phyloP scores from a whole-genome alignment of 2,888 invertebrate genomes.

The Xanthostigma xanthostigma region DNA sequence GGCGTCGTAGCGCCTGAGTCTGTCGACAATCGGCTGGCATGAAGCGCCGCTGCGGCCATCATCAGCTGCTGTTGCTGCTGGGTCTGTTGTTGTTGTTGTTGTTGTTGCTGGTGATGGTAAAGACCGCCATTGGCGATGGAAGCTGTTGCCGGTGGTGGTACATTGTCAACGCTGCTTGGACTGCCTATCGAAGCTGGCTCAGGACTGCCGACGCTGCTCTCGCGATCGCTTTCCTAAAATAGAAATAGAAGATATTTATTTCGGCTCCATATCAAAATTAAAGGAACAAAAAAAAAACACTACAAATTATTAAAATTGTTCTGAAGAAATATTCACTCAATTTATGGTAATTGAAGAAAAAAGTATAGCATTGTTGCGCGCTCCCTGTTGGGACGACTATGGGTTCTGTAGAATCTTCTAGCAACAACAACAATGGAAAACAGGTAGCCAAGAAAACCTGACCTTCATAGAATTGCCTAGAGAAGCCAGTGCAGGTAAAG shows the following conservation, averaged over 20 bases:
- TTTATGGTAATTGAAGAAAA: too few species aligned
- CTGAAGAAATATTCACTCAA: too few species aligned
- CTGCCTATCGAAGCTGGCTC: conserved; percentile 25
- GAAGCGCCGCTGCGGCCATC: conserved; percentile 9
- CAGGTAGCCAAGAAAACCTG: too few species aligned
- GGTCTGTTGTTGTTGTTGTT: conserved; percentile 20
- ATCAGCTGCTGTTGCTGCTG: conserved; percentile 14
- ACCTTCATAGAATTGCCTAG: too few species aligned
- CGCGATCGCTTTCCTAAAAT: conserved; percentile 47
- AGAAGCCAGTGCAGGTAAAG: too few species aligned
- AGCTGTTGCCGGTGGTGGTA: conserved; percentile 22
- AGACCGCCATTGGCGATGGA: conserved; percentile 12
- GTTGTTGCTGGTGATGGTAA: conserved; percentile 20
- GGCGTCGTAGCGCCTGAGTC: conserved; percentile 20
- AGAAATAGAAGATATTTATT: neutral
- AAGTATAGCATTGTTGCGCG: too few species aligned
- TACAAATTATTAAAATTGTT: too few species aligned
- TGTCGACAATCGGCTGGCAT: conserved; percentile 18
- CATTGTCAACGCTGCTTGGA: conserved; percentile 19
- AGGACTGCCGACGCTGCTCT: conserved; percentile 48
- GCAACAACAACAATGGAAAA: too few species aligned
- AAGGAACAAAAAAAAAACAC: too few species aligned
- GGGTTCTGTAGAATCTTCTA: too few species aligned
- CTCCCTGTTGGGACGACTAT: too few species aligned
- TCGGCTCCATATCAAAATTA: too few species aligned